Conservation (phyloP, 2,113 vertebrate genomes). For the Dasyprocta punctata region DNA sequence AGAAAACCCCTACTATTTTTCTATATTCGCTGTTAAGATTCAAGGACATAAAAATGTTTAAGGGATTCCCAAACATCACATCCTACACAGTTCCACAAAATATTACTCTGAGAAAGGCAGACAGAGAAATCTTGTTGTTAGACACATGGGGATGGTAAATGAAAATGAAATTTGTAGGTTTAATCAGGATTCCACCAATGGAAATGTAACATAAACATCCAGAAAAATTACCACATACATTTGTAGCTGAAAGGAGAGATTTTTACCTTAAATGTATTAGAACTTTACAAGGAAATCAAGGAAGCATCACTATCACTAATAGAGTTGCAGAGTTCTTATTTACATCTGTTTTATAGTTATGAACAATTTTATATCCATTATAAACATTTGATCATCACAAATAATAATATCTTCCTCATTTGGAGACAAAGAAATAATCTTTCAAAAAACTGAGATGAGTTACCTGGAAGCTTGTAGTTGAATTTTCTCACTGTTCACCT, state of each 20-base stretch:
- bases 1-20: constrained; percentile 86
- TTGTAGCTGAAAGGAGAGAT: not conserved
- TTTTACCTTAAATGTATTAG: not conserved
- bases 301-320: not conserved
- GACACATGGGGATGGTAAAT: constrained; percentile 30
- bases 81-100: constrained; percentile 74
- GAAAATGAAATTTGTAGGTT: constrained; percentile 67
- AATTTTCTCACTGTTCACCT: not conserved
- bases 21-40: constrained; percentile 86
- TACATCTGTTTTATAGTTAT: constrained; percentile 22
- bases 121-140: constrained; percentile 49
- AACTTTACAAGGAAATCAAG: constrained; percentile 34
- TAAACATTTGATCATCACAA: constrained; percentile 38
- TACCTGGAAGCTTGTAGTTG: not conserved
- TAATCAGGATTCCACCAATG: not conserved
- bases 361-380: constrained; percentile 48
- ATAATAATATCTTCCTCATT: constrained; percentile 23
- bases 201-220: constrained; percentile 23
- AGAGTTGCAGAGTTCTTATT: constrained; percentile 6
- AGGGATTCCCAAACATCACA: constrained; percentile 84
- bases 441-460: not conserved
- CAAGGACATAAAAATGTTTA: constrained; percentile 86
- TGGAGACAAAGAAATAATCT: constrained; percentile 51
- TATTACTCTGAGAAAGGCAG: constrained; percentile 62
- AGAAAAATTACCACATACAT: not conserved